Base-by-base conservation (phyloP, 2,888 invertebrate species). In the Drosophila trichaetosa region DNA sequence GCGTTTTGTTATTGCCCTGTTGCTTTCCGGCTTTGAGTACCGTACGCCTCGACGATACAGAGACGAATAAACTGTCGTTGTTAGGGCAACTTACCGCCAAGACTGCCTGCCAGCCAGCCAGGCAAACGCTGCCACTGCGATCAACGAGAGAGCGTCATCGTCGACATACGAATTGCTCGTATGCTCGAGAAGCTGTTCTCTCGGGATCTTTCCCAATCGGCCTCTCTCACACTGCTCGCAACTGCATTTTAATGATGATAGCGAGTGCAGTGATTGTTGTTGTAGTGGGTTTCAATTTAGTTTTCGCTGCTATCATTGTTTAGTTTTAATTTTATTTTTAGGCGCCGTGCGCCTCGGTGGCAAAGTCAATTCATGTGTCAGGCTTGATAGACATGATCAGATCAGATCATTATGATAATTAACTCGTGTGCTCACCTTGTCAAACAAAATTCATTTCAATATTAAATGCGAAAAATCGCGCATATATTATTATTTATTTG, bases 1-100 rank as follows among this genome's bases (percentile, higher is more conserved):
- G 84, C 87, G 83, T 77, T 87, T 87, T 73, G 76, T 79, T 80
- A 40, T 69, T 72, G 78, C 65, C 60, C 69, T 77, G 63, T 69
- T 80, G 62, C 79, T 70, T 61, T 73, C 70, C 81, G 82, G 71
- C 76, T 74, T 71, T 63, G n/a, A 69, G 70, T 82, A 81, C 84
- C 86, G 87, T 81, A 70, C 88, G 82, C 80, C 80, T 78, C 81
- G 83, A 73, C 79, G 77, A 75, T 76, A 76, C 77, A 81, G 80
- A 84, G 71, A 87, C 90, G 90, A 90, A 90, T 90, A 81, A 88
- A 82, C 69, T 75, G 64, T 51, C 66, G 76, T 56, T 76, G 80
- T 67, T 64, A 68, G 65, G 61, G 75, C 78, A 62, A 83, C 83
- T 83, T 82, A 77, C 85, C 87, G 88, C 75, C 77, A 86, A 89